A percentile compares a stretch with the other conserved stretches of the same genome.
These are phyloP conservation scores for Marmota monax DNA, from an alignment of 2,113 vertebrate species.

Conservation along the genomic window DNA sequence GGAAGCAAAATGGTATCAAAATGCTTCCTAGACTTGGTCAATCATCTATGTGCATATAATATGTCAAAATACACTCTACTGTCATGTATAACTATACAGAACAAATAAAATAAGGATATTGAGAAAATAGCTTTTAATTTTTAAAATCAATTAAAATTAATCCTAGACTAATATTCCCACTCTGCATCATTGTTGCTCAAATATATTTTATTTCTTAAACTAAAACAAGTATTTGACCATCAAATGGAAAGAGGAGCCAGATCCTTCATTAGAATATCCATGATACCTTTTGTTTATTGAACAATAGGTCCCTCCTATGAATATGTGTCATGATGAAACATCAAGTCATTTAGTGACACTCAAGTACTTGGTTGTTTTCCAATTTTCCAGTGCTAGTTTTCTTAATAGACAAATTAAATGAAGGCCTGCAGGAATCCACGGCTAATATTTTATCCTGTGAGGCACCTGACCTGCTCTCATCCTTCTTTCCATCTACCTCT, in stretches of 20 bases:
- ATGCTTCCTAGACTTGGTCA: too few relatives aligned
- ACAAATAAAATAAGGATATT: background rate
- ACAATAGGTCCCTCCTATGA: background rate
- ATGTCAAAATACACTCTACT: too few relatives aligned
- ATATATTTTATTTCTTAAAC: background rate
- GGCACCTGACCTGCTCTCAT: accelerated
- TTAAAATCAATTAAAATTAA: background rate
- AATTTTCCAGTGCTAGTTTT: background rate
- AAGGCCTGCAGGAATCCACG: background rate
- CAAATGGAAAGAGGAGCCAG: background rate
- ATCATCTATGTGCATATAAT: too few relatives aligned
- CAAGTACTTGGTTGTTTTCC: background rate
- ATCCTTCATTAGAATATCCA: background rate
- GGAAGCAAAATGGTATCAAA: too few relatives aligned
- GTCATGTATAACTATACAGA: too few relatives aligned
- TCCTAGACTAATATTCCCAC: background rate
- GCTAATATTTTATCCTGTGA: background rate
- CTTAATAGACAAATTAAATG: background rate
- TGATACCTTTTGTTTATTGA: background rate
- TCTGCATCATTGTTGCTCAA: background rate
- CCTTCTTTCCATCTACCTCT: background rate
- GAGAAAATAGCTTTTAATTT: background rate
- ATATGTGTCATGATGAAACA: background rate
- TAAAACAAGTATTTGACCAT: background rate
- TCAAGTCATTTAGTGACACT: background rate